These are phyloP conservation scores for Pachyseris speciosa DNA, from an alignment of 64 coral and sea anemone genomes.

Conservation along the genomic window DNA sequence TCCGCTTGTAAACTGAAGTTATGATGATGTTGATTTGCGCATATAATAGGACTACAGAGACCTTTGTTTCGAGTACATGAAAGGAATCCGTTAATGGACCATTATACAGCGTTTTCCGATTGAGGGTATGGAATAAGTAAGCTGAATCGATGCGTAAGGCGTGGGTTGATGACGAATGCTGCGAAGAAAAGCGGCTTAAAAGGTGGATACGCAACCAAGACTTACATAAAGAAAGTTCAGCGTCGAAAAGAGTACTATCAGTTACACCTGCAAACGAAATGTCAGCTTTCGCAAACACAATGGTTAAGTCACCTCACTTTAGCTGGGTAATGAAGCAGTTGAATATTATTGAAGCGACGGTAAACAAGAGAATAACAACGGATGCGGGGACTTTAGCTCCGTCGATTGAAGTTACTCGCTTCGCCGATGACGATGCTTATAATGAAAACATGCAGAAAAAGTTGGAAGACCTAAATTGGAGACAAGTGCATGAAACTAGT, in stretches of 20 bases:
- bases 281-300: not conserved
- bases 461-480: not conserved
- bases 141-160: too few species aligned
- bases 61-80: too few species aligned
- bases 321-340: not conserved
- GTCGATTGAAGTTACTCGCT: not conserved
- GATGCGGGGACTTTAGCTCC: not conserved
- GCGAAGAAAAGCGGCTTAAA: too few species aligned
- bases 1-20: not conserved
- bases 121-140: too few species aligned
- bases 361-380: not conserved
- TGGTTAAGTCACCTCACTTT: constrained; percentile 25
- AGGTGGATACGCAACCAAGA: too few species aligned
- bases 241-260: too few species aligned
- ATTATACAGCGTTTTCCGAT: too few species aligned
- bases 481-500: not conserved
- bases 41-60: not conserved
- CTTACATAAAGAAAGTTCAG: too few species aligned
- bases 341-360: not conserved
- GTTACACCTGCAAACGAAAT: not conserved
- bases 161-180: too few species aligned
- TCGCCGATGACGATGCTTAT: constrained; percentile 7
- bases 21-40: not conserved
- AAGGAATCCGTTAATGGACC: too few species aligned
- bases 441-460: not conserved